Conservation (phyloP, 2,888 invertebrate species). For the Exocentrus adspersus region DNA sequence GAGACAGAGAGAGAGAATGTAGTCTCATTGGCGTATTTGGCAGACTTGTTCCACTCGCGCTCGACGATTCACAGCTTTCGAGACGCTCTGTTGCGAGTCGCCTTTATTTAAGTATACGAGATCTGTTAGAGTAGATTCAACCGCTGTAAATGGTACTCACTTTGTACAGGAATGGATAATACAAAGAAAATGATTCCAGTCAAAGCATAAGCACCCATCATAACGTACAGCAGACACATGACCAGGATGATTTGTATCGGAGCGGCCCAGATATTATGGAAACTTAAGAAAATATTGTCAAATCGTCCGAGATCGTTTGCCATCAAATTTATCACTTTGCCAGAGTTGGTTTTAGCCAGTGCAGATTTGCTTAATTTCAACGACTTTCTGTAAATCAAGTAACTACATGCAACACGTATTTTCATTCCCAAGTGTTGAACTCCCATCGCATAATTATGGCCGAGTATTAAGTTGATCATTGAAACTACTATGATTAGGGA, state of each 20-base stretch:
- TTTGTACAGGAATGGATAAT: constrained; percentile 53
- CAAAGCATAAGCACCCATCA: constrained; percentile 58
- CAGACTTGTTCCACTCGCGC: no score
- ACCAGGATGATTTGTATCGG: constrained; percentile 69
- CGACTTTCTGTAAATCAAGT: constrained; percentile 35
- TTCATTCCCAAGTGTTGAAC: constrained; percentile 37
- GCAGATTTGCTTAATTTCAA: constrained; percentile 32
- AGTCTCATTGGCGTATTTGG: no score
- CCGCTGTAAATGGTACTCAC: constrained; percentile 46
- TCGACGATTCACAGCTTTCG: no score
- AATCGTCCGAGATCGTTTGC: constrained; percentile 74
- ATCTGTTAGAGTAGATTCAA: no score
- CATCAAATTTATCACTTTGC: constrained; percentile 36
- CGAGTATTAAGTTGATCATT: constrained; percentile 12
- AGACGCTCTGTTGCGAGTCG: no score
- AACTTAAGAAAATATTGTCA: constrained; percentile 79
- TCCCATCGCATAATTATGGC: constrained; percentile 63
- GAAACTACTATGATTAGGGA: constrained; percentile 24
- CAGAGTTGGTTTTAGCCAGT: constrained; percentile 26
- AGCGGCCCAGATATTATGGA: constrained; percentile 83
- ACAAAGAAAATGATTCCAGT: constrained; percentile 60
- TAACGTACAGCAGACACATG: constrained; percentile 64
- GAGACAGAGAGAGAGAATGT: no score
- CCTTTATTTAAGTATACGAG: no score
- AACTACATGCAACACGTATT: constrained; percentile 31